Conservation (phyloP, 1,140 invertebrate genomes). For the Camponotus pennsylvanicus region DNA sequence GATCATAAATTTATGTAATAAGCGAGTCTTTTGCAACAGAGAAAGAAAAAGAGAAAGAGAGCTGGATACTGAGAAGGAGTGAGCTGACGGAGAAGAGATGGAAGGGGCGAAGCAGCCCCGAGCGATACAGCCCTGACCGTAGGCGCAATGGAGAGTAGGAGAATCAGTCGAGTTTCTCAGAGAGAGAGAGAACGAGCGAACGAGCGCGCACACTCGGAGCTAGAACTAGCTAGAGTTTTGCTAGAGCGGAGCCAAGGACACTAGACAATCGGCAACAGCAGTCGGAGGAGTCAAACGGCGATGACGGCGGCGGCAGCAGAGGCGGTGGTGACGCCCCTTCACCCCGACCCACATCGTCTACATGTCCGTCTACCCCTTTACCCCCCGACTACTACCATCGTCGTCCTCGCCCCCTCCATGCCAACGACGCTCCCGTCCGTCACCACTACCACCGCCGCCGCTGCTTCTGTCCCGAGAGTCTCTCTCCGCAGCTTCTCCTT, state of each 20-base stretch:
- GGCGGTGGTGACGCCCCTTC: constrained; percentile 75
- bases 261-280: constrained; percentile 69
- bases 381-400: constrained; percentile 42
- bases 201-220: constrained; percentile 67
- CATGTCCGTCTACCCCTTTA: constrained; percentile 65
- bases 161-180: constrained; percentile 69
- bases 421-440: constrained; percentile 51
- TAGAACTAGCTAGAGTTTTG: constrained; percentile 78
- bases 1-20: neutral
- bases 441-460: constrained; percentile 52
- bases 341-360: constrained; percentile 79
- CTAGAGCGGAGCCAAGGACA: constrained; percentile 80
- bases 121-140: constrained; percentile 77
- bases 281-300: constrained; percentile 50
- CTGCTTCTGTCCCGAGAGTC: constrained; percentile 61
- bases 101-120: constrained; percentile 57
- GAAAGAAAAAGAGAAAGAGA: constrained; percentile 10
- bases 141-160: constrained; percentile 69
- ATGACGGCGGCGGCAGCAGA: constrained; percentile 24
- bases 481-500: constrained; percentile 76
- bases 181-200: neutral
- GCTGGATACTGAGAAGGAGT: neutral
- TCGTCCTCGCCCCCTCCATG: constrained; percentile 18
- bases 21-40: constrained; percentile 4
- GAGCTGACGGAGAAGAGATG: constrained; percentile 27